A percentile compares a stretch with the other conserved stretches of the same genome.
These are phyloP conservation scores for Meliscaeva auricollis DNA, from an alignment of 2,888 invertebrate genomes.

Conservation along the genomic window DNA sequence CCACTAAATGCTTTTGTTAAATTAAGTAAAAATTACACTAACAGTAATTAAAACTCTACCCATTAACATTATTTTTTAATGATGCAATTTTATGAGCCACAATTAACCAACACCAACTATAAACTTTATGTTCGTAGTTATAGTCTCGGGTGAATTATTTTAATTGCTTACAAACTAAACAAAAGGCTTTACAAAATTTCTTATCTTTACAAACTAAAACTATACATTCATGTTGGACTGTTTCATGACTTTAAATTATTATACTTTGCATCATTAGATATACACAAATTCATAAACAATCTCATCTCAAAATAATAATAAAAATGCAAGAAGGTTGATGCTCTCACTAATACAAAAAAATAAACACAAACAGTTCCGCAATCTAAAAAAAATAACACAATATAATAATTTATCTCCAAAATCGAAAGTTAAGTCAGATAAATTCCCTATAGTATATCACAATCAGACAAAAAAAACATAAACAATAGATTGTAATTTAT, in stretches of 20 bases:
- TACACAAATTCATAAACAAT: not conserved
- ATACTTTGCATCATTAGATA: not conserved
- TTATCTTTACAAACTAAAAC: too few species aligned
- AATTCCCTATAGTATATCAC: not conserved
- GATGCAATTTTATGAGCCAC: not conserved
- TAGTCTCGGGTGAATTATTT: not conserved
- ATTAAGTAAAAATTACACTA: not conserved
- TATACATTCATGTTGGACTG: too few species aligned
- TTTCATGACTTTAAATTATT: too few species aligned
- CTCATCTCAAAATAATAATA: not conserved
- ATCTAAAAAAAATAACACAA: not conserved
- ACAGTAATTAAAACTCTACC: not conserved
- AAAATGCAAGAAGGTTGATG: slow-evolving; percentile 17
- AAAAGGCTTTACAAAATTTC: not conserved
- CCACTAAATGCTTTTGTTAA: not conserved
- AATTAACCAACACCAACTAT: not conserved
- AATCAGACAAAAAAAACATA: not conserved
- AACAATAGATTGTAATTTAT: slow-evolving; percentile 28
- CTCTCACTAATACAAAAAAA: not conserved
- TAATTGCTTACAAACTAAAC: not conserved
- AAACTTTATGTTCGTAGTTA: too few species aligned
- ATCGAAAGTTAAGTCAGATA: not conserved
- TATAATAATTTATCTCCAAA: not conserved
- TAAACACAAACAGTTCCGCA: not conserved
- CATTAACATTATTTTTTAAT: not conserved